These are phyloP conservation scores for Paramacrobiotus metropolitanus DNA, from an alignment of 1,140 invertebrate species.

Conservation along the genomic window DNA sequence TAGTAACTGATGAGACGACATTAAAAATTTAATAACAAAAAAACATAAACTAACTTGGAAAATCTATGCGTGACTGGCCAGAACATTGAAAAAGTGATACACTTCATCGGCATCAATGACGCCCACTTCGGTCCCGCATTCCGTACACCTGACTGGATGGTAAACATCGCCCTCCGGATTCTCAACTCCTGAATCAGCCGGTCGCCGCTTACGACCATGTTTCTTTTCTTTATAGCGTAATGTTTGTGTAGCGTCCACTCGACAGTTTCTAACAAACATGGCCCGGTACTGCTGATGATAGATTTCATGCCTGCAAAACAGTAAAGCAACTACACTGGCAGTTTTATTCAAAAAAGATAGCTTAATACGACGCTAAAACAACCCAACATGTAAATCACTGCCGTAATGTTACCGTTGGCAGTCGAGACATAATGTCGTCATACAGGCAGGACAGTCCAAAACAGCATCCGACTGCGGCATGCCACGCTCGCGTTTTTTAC, in stretches of 20 bases:
- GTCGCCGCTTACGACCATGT: not conserved
- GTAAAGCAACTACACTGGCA: no score
- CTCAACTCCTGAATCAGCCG: not conserved
- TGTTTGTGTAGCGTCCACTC: conserved; percentile 23
- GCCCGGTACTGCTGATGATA: conserved; percentile 36
- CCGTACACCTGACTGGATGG: conserved; percentile 31
- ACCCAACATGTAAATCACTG: conserved; percentile 8
- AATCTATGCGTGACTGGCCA: conserved; percentile 26
- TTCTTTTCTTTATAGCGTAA: conserved; percentile 17
- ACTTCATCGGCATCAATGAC: conserved; percentile 36
- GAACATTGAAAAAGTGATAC: conserved; percentile 39
- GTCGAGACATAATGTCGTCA: conserved; percentile 32
- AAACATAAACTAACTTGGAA: not conserved
- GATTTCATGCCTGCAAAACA: conserved; percentile 28
- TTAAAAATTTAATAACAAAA: not conserved
- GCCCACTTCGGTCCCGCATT: conserved; percentile 34
- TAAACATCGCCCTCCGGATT: conserved; percentile 22
- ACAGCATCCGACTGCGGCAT: conserved; percentile 29
- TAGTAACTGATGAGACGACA: no score
- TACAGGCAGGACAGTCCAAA: conserved; percentile 37
- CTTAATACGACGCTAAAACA: no score
- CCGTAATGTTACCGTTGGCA: conserved; percentile 28
- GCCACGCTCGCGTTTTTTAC: conserved; percentile 10
- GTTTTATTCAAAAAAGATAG: no score
- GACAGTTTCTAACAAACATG: conserved; percentile 39